Percentiles rank a stretch among this genome's conserved stretches.
Conservation (phyloP, 1,140 invertebrate genomes). For the Mycetomoellerius zeteki region DNA sequence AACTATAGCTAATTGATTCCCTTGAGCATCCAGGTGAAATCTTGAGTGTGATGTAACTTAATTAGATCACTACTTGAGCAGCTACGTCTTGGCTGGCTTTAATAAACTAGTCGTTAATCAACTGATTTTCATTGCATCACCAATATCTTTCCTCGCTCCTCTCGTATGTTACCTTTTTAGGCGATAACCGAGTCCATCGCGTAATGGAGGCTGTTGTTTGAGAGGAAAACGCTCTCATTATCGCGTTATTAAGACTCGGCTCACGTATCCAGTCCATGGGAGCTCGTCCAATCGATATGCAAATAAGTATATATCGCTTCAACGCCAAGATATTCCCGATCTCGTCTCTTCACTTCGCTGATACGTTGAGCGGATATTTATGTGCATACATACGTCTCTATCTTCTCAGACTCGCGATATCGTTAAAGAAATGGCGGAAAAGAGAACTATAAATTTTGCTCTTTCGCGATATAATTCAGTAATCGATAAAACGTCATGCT, state of each 20-base stretch:
- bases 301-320: conserved; percentile 44
- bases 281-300: conserved; percentile 56
- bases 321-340: conserved; percentile 24
- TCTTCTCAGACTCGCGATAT: neutral
- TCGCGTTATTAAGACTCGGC: conserved; percentile 45
- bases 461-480: conserved; percentile 44
- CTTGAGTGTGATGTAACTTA: conserved; percentile 40
- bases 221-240: conserved; percentile 48
- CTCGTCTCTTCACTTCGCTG: conserved; percentile 13
- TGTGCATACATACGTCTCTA: conserved; percentile 4
- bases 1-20: conserved; percentile 43
- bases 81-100: neutral
- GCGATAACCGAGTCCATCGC: conserved; percentile 17
- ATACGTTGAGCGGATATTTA: conserved; percentile 18
- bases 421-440: neutral
- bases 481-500: conserved; percentile 38
- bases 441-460: conserved; percentile 5
- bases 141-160: neutral
- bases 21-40: neutral
- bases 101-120: conserved; percentile 50
- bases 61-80: conserved; percentile 29
- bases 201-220: conserved; percentile 31
- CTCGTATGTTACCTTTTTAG: conserved; percentile 5
- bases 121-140: conserved; percentile 49
- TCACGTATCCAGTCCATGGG: conserved; percentile 33